phyloP scores from a whole-genome alignment of 2,888 invertebrate species.

The Colletes collaris region DNA sequence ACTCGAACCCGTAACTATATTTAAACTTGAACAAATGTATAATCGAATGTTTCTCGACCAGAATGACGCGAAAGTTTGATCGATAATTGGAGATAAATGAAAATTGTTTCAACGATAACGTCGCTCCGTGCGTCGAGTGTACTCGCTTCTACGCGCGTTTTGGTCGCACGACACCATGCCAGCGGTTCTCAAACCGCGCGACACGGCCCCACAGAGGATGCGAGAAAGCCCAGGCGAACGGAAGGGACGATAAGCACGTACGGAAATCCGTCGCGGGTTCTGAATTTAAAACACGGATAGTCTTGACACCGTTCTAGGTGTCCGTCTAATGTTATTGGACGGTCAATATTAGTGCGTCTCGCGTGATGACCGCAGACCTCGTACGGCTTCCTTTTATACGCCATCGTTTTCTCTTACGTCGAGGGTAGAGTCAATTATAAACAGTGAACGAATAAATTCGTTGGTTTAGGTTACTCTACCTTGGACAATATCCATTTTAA shows the following conservation, averaged over 20 bases:
- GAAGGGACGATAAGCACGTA: conserved; percentile 74
- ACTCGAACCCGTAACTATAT: too few species aligned
- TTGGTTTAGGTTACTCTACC: too few species aligned
- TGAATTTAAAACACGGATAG: conserved; percentile 73
- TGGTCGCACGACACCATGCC: conserved; percentile 44
- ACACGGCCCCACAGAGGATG: conserved; percentile 30
- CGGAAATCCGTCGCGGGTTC: conserved; percentile 67
- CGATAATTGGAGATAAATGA: neutral
- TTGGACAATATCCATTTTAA: neutral
- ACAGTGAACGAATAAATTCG: neutral
- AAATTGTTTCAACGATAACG: too few species aligned
- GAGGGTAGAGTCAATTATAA: neutral
- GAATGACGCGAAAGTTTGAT: too few species aligned
- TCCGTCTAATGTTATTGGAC: conserved; percentile 68
- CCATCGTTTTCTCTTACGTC: conserved; percentile 41
- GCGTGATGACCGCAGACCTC: conserved; percentile 47
- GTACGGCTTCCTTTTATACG: conserved; percentile 61
- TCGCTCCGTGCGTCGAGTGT: neutral
- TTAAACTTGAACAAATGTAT: too few species aligned
- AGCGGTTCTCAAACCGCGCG: conserved; percentile 50
- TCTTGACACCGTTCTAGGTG: conserved; percentile 72
- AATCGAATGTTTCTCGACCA: too few species aligned
- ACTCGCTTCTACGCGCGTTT: conserved; percentile 27
- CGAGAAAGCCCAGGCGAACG: conserved; percentile 60
- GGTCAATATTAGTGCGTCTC: conserved; percentile 67